Evolutionary conservation across 2,888 invertebrate genomes (phyloP), one percentile per base, ranked within the genome.

Genomic region (Callimorpha dominula): DNA sequence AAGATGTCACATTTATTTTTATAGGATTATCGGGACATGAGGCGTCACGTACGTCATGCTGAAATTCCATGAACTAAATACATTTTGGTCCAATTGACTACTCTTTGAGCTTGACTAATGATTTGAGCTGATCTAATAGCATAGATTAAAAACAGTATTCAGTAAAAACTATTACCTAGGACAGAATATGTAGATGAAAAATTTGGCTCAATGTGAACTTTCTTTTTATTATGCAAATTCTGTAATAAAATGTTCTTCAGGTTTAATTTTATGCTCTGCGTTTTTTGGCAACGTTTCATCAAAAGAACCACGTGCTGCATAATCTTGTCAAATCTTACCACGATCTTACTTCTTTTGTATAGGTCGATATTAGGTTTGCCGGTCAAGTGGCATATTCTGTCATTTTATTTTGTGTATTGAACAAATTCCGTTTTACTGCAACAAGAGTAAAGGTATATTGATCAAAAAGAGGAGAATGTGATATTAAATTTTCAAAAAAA

Each of bases 221-320:
- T 57, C 20, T 57, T 31, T 60, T 60, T 60, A 66, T 68, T 70
- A 78, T 74, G 71, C 54, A 78, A 74, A 76, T 76, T 60, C 14
- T 69, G 11, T 54, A 68, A 63, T 63, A 73, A 72, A 72, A 83
- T 79, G 81, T 76, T 70, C 65, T 78, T 15, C 68, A 76, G 31
- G 76, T 71, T 64, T 68, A 65, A 75, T 50, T 50, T 46, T 62
- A 70, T 72, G 63, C 66, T 52, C 63, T 63, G 15, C n/a, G 20
- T 7, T n/a, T 65, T 42, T 6, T 43, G 40, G 4, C 6, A 60
- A 2, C 31, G 31, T 40, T 17, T 60, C 42, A 60, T 46, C 49
- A 49, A 20, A 62, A 43, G 8, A n/a, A 40, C 12, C 60, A 71
- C 65, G 83, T 75, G 78, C 71, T 78, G 71, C 74, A 80, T 82